A percentile compares a stretch with the other conserved stretches of the same genome.
Conservation (phyloP, 64 coral and sea anemone species). For the Pocillopora verrucosa region DNA sequence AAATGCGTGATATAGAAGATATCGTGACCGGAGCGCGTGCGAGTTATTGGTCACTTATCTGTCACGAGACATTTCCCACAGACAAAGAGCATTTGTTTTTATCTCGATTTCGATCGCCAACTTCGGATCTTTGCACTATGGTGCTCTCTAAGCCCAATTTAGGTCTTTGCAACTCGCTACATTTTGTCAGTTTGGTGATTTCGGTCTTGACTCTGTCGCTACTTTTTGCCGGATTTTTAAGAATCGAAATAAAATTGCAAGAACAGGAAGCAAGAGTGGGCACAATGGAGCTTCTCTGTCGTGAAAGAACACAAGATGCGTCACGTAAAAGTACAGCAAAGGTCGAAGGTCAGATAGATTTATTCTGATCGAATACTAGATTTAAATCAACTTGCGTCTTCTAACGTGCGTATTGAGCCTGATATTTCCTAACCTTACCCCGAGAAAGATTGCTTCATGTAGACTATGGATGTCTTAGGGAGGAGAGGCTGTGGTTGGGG, state of each 20-base stretch:
- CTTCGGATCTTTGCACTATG: not conserved
- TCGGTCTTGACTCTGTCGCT: not conserved
- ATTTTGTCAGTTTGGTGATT: not conserved
- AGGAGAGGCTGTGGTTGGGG: too few relatives aligned
- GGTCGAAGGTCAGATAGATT: not conserved
- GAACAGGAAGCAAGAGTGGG: slow-evolving; percentile 4
- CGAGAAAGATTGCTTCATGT: too few relatives aligned
- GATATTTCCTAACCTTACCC: too few relatives aligned
- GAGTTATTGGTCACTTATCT: not conserved
- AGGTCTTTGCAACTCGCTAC: not conserved
- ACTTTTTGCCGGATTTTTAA: slow-evolving; percentile 4
- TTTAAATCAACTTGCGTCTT: not conserved
- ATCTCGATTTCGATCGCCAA: not conserved
- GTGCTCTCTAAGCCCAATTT: not conserved
- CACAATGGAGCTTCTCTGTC: not conserved
- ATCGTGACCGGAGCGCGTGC: not conserved
- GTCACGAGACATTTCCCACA: not conserved
- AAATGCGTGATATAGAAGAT: not conserved
- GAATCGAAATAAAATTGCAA: slow-evolving; percentile 4
- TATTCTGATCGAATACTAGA: not conserved
- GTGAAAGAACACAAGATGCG: not conserved
- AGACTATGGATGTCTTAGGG: too few relatives aligned
- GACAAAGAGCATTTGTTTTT: not conserved
- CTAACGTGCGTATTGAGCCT: too few relatives aligned
- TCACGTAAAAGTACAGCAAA: not conserved